Evolutionary conservation across 2,797 vertebrate genomes (phyloP).

Genomic region (Enoplosus armatus): DNA sequence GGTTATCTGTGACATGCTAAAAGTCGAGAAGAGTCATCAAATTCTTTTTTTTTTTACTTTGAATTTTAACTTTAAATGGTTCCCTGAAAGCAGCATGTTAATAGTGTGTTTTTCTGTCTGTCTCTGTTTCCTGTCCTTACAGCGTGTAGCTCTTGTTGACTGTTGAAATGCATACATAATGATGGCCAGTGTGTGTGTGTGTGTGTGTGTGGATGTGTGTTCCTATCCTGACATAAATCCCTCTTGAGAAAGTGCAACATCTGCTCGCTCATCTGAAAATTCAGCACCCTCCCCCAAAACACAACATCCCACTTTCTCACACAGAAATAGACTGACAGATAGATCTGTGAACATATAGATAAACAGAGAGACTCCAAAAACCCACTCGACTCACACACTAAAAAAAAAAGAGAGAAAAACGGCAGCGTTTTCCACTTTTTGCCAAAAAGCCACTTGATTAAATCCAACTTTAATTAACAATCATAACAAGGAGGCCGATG

Average conservation of each 20-base stretch:
- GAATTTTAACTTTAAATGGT: neutral
- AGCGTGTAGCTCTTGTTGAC: constrained; percentile 44
- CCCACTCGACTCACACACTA: constrained; percentile 21
- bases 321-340: constrained; percentile 38
- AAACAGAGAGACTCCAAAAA: constrained; percentile 19
- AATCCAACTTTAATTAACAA: constrained; percentile 81
- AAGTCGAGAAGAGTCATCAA: neutral
- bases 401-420: constrained; percentile 29
- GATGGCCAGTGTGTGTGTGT: constrained; percentile 38
- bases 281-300: constrained; percentile 32
- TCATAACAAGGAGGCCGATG: constrained; percentile 70
- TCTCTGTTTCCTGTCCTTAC: constrained; percentile 29
- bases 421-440: constrained; percentile 25
- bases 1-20: neutral
- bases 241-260: constrained; percentile 78
- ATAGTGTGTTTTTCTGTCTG: neutral
- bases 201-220: constrained; percentile 38
- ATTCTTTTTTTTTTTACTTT: too few relatives aligned
- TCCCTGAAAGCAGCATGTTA: neutral
- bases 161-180: constrained; percentile 65
- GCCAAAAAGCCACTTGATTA: constrained; percentile 73
- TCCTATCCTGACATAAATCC: constrained; percentile 75
- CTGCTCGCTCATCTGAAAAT: constrained; percentile 74
- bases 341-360: constrained; percentile 28
- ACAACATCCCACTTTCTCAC: constrained; percentile 61